Percentiles rank a stretch among this genome's conserved stretches.
phyloP scores from a whole-genome alignment of 2,888 invertebrate species.

The Quadroppia sp. region DNA sequence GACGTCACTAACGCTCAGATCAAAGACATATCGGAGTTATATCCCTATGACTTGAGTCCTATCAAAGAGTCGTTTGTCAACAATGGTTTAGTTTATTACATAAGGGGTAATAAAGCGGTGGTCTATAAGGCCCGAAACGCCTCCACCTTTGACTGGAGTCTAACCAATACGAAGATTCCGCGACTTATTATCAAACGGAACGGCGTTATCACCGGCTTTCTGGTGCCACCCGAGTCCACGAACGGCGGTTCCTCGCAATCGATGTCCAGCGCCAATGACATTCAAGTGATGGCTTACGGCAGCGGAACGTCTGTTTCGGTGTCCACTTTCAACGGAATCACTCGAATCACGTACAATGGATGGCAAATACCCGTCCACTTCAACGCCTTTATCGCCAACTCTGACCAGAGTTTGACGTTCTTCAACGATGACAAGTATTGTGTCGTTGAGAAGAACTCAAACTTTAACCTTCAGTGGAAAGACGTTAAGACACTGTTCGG shows the following conservation, averaged over 20 bases:
- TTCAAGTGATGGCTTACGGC: neutral
- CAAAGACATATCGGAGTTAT: neutral
- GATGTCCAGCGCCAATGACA: neutral
- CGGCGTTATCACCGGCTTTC: neutral
- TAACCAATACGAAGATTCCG: neutral
- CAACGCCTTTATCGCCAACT: conserved; percentile 19
- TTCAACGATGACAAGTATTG: conserved; percentile 16
- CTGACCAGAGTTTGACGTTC: conserved; percentile 1
- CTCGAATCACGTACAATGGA: conserved; percentile 4
- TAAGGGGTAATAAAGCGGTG: neutral
- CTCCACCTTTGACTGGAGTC: neutral
- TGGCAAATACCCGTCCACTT: neutral
- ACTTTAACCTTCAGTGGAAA: neutral
- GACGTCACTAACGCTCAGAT: neutral
- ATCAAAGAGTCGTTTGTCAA: neutral
- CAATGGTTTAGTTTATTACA: conserved; percentile 11
- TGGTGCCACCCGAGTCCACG: neutral
- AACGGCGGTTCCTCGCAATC: neutral
- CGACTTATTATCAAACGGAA: neutral
- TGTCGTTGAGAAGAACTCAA: neutral
- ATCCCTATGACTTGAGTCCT: neutral
- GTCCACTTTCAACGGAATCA: neutral
- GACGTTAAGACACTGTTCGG: conserved; percentile 21
- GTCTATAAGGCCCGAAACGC: neutral
- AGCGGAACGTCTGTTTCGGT: neutral